phyloP scores from a whole-genome alignment of 64 coral and sea anemone species.

The Trachythela sp. region DNA sequence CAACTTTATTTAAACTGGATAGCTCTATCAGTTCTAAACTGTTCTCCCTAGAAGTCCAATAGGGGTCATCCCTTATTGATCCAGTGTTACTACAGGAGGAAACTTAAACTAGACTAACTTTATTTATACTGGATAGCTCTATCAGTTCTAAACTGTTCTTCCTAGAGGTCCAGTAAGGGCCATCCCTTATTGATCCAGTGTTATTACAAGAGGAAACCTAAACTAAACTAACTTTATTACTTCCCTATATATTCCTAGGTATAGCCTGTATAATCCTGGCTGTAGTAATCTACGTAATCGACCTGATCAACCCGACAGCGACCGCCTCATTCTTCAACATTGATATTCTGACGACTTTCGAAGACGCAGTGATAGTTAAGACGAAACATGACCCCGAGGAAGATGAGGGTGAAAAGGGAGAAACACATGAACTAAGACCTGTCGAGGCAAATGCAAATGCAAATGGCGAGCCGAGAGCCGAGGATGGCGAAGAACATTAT shows the following conservation, averaged over 20 bases:
- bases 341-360: background rate
- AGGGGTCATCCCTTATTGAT: too few species aligned
- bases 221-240: too few species aligned
- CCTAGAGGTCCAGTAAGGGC: too few species aligned
- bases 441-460: background rate
- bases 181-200: too few species aligned
- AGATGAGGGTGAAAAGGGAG: background rate
- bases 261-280: background rate
- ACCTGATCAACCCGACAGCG: background rate
- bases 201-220: too few species aligned
- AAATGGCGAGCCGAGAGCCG: background rate
- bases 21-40: too few species aligned
- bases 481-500: background rate
- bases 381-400: background rate
- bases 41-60: too few species aligned
- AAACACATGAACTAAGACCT: background rate
- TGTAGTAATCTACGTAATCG: background rate
- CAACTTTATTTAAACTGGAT: too few species aligned
- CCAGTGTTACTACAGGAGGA: too few species aligned
- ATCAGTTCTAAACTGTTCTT: too few species aligned
- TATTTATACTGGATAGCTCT: too few species aligned
- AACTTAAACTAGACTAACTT: too few species aligned
- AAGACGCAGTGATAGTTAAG: background rate
- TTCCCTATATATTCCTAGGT: background rate
- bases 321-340: conserved; percentile 2